Base-by-base conservation (phyloP, 2,113 vertebrate genomes). In the Paramormyrops kingsleyae region DNA sequence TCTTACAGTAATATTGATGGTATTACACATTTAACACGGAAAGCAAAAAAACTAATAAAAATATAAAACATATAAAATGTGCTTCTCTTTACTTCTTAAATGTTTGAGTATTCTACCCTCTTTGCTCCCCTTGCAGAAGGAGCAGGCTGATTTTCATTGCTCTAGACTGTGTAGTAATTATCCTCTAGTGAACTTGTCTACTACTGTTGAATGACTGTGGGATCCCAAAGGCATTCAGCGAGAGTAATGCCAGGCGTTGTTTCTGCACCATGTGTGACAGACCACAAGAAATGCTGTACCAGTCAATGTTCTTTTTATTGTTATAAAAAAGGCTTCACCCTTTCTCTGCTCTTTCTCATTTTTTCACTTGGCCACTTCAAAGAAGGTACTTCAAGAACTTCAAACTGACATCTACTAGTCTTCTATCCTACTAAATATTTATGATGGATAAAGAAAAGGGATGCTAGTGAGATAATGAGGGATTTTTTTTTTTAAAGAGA, bases 151-250 rank as follows among this genome's bases (percentile, higher is more conserved):
- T 94, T 94, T 93, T 91, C 92, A 87, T 27, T 27, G 92, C 89
- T 90, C 90, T 85, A 90, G 90, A 86, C 91, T 91, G 91, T 88
- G 89, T 87, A 89, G 90, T 95, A 94, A 95, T 94, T 93, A 93
- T 90, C 91, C 91, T 93, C 91, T 94, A 91, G 95, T 94, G 94
- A 92, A 93, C 92, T 93, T 94, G 94, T 95, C 91, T 91, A 83
- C 62, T 92, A 91, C 91, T 92, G 92, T 90, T 93, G 90, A 93
- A 92, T 91, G 92, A 89, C 93, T 42, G 47, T 53, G 49, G 92
- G 94, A 94, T 93, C 93, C 93, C 87, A 89, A 39, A 88, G 89
- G 90, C 87, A 84, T 89, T 92, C 92, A 92, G 92, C 93, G 91
- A 50, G 91, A 90, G 88, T 90, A 92, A 90, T 92, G 90, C 91